Base-by-base conservation (phyloP, 2,113 vertebrate species). In the Chitala chitala region DNA sequence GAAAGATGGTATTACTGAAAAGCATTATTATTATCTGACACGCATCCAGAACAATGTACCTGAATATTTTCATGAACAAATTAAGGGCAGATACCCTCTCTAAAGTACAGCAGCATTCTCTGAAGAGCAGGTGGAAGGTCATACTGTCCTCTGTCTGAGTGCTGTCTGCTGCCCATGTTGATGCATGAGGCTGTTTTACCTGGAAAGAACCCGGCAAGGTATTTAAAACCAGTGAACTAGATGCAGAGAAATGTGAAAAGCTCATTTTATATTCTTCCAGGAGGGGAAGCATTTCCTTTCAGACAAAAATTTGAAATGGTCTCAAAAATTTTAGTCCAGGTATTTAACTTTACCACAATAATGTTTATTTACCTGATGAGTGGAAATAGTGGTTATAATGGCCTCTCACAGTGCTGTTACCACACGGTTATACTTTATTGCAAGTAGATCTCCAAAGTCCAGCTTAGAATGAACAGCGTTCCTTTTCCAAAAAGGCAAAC, bases 401-500 rank as follows among this genome's bases (percentile, higher is more conserved):
- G 24, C 15, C 22, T 40, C 12, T 12, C n/a, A 36, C 20, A 38
- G 40, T 38, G 20, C 29, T 31, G 13, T 55, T 72, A 26, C 51
- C 7, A 5, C 13, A 36, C 29, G 53, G 58, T 44, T 31, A 31
- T 48, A 2, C 8, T 40, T 48, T 33, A 36, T 48, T 44, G 51
- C 58, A 68, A 22, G 44, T 51, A 46, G 20, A 40, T 48, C 8
- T 36, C 40, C 51, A 40, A 66, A 73, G 22, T n/a, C n/a, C n/a
- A n/a, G n/a, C n/a, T 9, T 2, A 31, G 44, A 40, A 24, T 66
- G 48, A 17, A 31, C 22, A 26, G 33, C 26, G 15, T 24, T 38
- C 33, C 22, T 33, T 59, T 73, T 42, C n/a, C 56, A 59, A 77
- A 31, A 53, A 61, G 54, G 31, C 42, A 50, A 74, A 69, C 71